Evolutionary conservation across 2,888 invertebrate species (phyloP), one percentile per base, ranked within the genome.

Genomic region (Oscheius sp.): DNA sequence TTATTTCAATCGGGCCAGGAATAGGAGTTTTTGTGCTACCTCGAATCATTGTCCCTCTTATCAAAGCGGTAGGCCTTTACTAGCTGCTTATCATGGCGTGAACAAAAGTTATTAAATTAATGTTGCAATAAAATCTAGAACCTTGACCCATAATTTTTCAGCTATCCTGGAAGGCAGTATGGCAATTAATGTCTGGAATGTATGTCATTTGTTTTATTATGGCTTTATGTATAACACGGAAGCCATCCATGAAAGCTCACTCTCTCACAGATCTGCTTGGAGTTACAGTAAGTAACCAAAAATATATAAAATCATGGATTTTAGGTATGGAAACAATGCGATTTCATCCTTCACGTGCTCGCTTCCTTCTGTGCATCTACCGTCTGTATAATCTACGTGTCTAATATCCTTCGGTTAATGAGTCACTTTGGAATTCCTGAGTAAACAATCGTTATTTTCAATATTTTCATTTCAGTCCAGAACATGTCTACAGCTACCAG

Each of bases 1-100:
- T 72, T n/a, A 76, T 78, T 30, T 70, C 71, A 8, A 75, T 78
- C 26, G 78, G 78, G 2, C 78, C 78, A 0, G 78, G 76, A 38
- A 61, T 78, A 12, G 78, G 76, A 17, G 74, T 76, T 22, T 78
- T 76, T 36, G 45, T 75, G 1, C 64, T 78, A 8, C 78, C 78
- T 1, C 68, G 73, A 28, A 67, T 76, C 3, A 61, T 74, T 44
- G 70, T 73, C 44, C 67, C 56, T 24, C 62, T 74, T 14, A 71
- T 74, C 56, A 45, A 62, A 8, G 71, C 57, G 59, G 78, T 78
- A 17, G 71, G 66, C 59, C 28, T 50, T 47, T 49, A 49, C 47
- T 26, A 3, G 32, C 22, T 24, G 38, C 44, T 65, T 65, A 54
- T 54, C 54, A 38, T 12, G 41, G 17, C 22, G 14, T 28, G 54